Conservation (phyloP, 1,140 invertebrate genomes). For the Macrotrachela quadricornifera region DNA sequence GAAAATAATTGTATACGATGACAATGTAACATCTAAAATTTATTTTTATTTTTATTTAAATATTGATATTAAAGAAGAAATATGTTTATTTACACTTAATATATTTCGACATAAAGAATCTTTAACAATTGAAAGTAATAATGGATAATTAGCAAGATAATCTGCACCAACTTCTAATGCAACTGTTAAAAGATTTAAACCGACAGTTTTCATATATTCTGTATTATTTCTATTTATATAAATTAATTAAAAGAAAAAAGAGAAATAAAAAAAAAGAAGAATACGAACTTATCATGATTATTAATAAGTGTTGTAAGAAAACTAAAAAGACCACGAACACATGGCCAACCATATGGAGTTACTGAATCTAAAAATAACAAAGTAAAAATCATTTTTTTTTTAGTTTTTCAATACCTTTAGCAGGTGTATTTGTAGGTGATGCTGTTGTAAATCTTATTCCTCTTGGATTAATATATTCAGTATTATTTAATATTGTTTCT, state of each 20-base stretch:
- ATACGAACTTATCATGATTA: too few species aligned
- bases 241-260: too few species aligned
- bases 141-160: slow-evolving; percentile 52
- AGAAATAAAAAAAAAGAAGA: too few species aligned
- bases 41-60: too few species aligned
- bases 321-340: slow-evolving; percentile 72
- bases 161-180: slow-evolving; percentile 78
- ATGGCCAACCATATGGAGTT: slow-evolving; percentile 65
- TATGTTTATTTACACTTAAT: slow-evolving; percentile 31
- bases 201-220: slow-evolving; percentile 79
- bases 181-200: slow-evolving; percentile 66
- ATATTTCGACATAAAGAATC: slow-evolving; percentile 80
- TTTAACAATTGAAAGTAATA: slow-evolving; percentile 58
- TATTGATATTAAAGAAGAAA: too few species aligned
- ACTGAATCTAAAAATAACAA: too few species aligned
- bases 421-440: slow-evolving; percentile 32
- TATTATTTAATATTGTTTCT: too few species aligned
- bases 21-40: too few species aligned
- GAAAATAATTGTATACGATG: too few species aligned
- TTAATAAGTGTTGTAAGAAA: slow-evolving; percentile 64
- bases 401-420: slow-evolving; percentile 17
- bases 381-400: slow-evolving; percentile 16
- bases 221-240: slow-evolving; percentile 40
- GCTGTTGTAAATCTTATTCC: slow-evolving; percentile 53
- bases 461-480: slow-evolving; percentile 57